These are phyloP conservation scores for Heliothis peltigera DNA, from an alignment of 2,888 invertebrate genomes.

Conservation along the genomic window DNA sequence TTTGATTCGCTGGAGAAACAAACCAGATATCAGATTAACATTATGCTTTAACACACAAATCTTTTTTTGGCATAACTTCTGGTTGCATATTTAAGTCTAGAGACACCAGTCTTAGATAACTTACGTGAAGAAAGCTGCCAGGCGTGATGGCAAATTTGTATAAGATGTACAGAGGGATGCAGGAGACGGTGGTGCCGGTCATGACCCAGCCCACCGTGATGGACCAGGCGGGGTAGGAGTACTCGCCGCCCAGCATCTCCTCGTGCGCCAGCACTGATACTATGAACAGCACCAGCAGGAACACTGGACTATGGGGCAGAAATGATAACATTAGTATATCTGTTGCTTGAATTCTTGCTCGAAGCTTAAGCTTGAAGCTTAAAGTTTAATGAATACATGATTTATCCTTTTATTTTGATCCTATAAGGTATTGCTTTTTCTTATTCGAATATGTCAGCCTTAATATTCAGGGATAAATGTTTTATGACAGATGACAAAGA, in stretches of 20 bases:
- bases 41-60: too few species aligned
- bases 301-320: constrained; percentile 91
- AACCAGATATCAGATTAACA: not conserved
- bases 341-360: too few species aligned
- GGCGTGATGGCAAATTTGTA: constrained; percentile 94
- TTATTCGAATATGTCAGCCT: too few species aligned
- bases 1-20: constrained; percentile 77
- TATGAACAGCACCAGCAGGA: constrained; percentile 95
- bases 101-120: not conserved
- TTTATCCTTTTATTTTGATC: too few species aligned
- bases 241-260: constrained; percentile 94
- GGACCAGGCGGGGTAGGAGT: constrained; percentile 95
- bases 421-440: too few species aligned
- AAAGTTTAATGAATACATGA: too few species aligned
- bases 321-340: not conserved
- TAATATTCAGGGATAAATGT: too few species aligned
- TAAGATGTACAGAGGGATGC: constrained; percentile 95
- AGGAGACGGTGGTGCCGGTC: constrained; percentile 95
- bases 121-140: constrained; percentile 82
- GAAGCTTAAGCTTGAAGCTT: too few species aligned
- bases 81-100: too few species aligned
- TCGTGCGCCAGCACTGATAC: constrained; percentile 95
- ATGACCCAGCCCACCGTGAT: constrained; percentile 94
- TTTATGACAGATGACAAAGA: too few species aligned
- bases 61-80: too few species aligned